Evolutionary conservation across 1,140 invertebrate species (phyloP).

Genomic region (Frieseomelitta varia): DNA sequence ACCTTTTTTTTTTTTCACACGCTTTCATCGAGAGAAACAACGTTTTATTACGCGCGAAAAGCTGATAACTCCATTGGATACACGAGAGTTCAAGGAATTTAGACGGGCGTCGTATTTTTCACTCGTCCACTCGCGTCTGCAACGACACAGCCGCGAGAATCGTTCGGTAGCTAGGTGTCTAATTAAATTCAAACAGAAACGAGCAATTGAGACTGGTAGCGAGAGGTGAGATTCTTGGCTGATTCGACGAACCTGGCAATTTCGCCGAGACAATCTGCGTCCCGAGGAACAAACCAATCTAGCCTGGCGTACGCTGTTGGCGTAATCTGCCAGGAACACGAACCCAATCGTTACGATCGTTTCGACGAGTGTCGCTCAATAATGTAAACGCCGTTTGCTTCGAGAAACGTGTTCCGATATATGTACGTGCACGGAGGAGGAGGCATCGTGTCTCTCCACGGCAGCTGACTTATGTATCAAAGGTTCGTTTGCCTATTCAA

Average conservation of each 20-base stretch:
- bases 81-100: not conserved
- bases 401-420: not conserved
- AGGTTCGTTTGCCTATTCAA: not conserved
- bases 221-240: not conserved
- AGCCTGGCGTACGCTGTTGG: not conserved
- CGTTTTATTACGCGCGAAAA: not conserved
- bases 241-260: no score
- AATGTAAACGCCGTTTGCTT: constrained; percentile 7
- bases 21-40: not conserved
- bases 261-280: constrained; percentile 17
- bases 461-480: not conserved
- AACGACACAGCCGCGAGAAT: not conserved
- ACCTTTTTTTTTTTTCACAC: not conserved
- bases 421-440: no score
- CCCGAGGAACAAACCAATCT: constrained; percentile 8
- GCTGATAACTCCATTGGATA: not conserved
- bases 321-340: constrained; percentile 21
- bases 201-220: not conserved
- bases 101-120: not conserved
- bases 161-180: not conserved
- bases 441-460: not conserved
- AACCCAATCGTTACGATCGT: constrained; percentile 16
- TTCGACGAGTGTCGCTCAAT: constrained; percentile 6
- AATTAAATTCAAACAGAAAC: not conserved
- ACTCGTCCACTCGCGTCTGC: no score